Conservation (phyloP, 2,113 vertebrate species). For the Aptenodytes patagonicus region DNA sequence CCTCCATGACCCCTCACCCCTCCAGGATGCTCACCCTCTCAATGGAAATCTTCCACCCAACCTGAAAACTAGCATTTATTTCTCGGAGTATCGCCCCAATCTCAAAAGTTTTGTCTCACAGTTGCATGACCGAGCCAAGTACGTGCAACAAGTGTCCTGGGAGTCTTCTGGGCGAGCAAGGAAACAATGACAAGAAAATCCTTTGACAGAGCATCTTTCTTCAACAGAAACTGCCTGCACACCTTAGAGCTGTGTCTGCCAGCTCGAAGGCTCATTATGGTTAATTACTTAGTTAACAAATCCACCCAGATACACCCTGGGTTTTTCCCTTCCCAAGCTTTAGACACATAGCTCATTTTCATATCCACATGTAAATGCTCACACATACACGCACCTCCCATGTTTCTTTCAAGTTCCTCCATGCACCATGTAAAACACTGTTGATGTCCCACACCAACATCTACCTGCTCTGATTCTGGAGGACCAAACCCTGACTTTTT, state of each 20-base stretch:
- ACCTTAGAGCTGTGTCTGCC: no score
- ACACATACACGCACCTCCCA: fast-evolving
- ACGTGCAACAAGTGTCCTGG: neutral
- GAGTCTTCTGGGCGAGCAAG: neutral
- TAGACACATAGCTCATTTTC: neutral
- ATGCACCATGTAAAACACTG: fast-evolving
- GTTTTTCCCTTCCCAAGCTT: neutral
- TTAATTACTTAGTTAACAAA: neutral
- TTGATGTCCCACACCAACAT: neutral
- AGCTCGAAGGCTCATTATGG: fast-evolving
- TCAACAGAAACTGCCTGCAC: neutral
- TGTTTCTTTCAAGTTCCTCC: neutral
- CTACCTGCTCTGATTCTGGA: neutral
- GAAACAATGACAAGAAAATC: neutral
- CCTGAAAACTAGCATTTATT: neutral
- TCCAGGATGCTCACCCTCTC: neutral
- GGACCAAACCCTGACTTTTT: neutral
- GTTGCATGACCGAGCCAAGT: fast-evolving
- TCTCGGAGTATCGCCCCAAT: fast-evolving
- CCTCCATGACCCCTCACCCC: no score
- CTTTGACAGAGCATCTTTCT: no score
- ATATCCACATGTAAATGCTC: fast-evolving
- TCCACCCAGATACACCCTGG: no score
- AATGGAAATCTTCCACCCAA: neutral
- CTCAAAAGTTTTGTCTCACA: neutral